Conservation (phyloP, 2,113 vertebrate genomes). For the Amazona guildingii region DNA sequence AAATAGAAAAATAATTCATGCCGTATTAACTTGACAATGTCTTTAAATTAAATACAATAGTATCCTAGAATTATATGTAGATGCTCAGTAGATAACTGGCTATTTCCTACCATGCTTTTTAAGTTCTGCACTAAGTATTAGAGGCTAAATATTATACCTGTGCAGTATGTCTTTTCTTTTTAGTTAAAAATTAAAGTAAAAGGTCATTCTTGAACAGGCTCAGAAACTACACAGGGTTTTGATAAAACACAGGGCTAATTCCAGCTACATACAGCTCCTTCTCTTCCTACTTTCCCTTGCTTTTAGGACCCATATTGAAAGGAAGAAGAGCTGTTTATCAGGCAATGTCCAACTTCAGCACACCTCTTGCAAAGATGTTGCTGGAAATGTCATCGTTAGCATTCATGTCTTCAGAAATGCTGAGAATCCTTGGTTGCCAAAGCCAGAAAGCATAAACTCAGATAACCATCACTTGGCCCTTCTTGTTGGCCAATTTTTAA, state of each 20-base stretch:
- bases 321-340: not conserved
- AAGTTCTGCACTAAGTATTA: not conserved
- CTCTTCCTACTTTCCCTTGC: not conserved
- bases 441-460: not conserved
- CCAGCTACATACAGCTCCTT: not conserved
- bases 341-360: not conserved
- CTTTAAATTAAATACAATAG: not conserved
- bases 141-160: not conserved
- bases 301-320: not conserved
- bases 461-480: not conserved
- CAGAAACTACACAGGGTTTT: not conserved
- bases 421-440: not conserved
- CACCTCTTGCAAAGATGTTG: not conserved
- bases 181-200: not conserved
- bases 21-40: not conserved
- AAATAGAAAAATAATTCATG: constrained; percentile 14
- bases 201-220: not conserved
- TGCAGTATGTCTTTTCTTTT: not conserved
- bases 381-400: not conserved
- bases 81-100: not conserved
- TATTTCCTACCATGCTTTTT: not conserved
- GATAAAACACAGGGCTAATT: not conserved
- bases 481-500: not conserved
- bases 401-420: not conserved
- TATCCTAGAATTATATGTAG: not conserved